phyloP scores from a whole-genome alignment of 2,888 invertebrate genomes.

The Erebia palarica region DNA sequence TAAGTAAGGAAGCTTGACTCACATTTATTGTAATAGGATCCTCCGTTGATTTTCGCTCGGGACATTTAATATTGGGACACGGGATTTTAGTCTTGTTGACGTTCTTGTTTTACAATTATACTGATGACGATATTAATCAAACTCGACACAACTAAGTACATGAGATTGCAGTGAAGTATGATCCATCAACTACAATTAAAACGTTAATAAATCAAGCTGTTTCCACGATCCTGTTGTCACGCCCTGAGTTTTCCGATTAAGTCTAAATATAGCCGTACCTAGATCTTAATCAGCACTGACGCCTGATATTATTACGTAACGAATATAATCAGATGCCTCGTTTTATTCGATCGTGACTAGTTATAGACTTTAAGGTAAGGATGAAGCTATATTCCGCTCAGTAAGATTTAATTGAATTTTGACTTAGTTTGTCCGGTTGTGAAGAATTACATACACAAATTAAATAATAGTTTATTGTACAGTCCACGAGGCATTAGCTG shows the following conservation, averaged over 20 bases:
- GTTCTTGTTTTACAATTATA: too few species aligned
- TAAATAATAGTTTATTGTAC: not conserved
- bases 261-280: conserved; percentile 13
- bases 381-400: conserved; percentile 6
- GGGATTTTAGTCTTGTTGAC: too few species aligned
- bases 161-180: too few species aligned
- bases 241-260: conserved; percentile 3
- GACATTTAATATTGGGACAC: too few species aligned
- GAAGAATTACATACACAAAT: not conserved
- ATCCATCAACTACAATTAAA: too few species aligned
- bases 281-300: conserved; percentile 19
- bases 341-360: conserved; percentile 28
- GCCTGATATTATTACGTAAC: conserved; percentile 16
- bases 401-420: not conserved
- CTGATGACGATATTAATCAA: too few species aligned
- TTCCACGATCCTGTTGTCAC: not conserved
- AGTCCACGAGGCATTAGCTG: not conserved
- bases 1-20: too few species aligned
- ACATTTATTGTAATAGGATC: too few species aligned
- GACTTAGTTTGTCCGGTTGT: conserved; percentile 8
- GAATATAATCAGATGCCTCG: conserved; percentile 26
- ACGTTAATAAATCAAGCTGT: not conserved
- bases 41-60: too few species aligned
- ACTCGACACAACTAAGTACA: too few species aligned
- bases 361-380: not conserved